A percentile compares a stretch with the other conserved stretches of the same genome.
phyloP scores from a whole-genome alignment of 1,140 invertebrate genomes.

The Condylostylus longicornis region DNA sequence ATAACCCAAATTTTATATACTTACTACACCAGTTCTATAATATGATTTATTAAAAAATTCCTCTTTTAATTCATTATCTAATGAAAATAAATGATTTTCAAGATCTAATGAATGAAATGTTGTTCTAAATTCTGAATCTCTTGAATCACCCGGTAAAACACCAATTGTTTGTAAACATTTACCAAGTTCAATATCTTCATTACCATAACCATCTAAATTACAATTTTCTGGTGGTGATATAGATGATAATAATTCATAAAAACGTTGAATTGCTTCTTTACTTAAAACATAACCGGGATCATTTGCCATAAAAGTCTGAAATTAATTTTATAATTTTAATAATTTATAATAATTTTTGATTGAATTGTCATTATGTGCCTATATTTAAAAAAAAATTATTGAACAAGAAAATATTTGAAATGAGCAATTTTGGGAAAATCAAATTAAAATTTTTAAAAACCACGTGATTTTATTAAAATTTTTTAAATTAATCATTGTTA shows the following conservation, averaged over 20 bases:
- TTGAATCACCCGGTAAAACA: constrained; percentile 71
- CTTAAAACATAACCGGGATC: constrained; percentile 87
- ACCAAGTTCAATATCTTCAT: constrained; percentile 88
- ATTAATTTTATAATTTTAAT: background rate
- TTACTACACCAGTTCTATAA: no score
- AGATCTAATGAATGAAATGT: constrained; percentile 56
- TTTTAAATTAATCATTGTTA: no score
- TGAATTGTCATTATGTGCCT: no score
- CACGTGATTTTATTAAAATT: no score
- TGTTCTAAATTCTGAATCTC: constrained; percentile 69
- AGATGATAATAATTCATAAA: constrained; percentile 57
- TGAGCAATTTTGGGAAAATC: no score
- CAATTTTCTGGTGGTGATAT: no score
- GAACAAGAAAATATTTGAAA: no score
- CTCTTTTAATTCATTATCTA: constrained; percentile 39
- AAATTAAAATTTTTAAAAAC: no score
- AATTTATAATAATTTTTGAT: no score
- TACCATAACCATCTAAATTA: constrained; percentile 51
- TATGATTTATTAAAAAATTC: constrained; percentile 19
- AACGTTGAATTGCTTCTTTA: constrained; percentile 52
- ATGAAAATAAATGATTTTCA: constrained; percentile 65
- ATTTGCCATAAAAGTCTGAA: constrained; percentile 92
- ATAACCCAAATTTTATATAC: background rate
- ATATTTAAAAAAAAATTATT: no score
- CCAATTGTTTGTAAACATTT: constrained; percentile 72